Conservation (phyloP, 2,113 vertebrate species). For the Dromaius novaehollandiae region DNA sequence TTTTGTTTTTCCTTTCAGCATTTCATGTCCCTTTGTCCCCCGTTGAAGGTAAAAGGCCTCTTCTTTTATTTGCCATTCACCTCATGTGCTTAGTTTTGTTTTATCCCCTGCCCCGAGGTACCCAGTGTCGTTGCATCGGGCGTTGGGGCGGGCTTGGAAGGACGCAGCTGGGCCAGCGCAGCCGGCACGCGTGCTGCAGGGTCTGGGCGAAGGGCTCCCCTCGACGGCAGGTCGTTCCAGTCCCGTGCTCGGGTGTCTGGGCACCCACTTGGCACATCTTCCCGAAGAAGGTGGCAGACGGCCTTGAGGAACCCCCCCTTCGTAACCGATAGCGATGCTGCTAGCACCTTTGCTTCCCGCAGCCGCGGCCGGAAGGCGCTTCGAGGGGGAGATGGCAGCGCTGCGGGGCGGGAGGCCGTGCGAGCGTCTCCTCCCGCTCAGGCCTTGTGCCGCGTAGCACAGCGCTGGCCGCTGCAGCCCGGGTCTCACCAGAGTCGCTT, state of each 20-base stretch:
- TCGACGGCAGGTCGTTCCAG: fast-evolving
- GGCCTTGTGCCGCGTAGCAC: too few species aligned
- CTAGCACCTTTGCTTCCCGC: background rate
- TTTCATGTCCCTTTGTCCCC: constrained; percentile 84
- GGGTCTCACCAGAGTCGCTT: background rate
- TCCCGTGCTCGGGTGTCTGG: background rate
- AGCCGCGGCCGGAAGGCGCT: background rate
- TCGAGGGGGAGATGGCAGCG: background rate
- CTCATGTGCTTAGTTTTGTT: background rate
- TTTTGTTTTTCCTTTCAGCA: constrained; percentile 79
- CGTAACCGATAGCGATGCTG: fast-evolving
- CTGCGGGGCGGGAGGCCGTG: background rate
- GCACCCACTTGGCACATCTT: background rate
- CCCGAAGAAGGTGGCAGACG: background rate
- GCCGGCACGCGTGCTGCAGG: background rate
- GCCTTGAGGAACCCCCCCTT: background rate
- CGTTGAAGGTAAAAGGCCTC: constrained; percentile 78
- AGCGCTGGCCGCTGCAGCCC: background rate
- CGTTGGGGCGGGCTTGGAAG: background rate
- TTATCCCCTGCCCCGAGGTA: background rate
- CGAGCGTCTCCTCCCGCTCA: too few species aligned
- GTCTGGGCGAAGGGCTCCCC: background rate
- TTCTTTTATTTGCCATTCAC: background rate
- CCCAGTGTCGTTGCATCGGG: background rate
- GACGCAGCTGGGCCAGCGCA: background rate